Base-by-base conservation (phyloP, 1,140 invertebrate species). In the Macrobrachium rosenbergii region DNA sequence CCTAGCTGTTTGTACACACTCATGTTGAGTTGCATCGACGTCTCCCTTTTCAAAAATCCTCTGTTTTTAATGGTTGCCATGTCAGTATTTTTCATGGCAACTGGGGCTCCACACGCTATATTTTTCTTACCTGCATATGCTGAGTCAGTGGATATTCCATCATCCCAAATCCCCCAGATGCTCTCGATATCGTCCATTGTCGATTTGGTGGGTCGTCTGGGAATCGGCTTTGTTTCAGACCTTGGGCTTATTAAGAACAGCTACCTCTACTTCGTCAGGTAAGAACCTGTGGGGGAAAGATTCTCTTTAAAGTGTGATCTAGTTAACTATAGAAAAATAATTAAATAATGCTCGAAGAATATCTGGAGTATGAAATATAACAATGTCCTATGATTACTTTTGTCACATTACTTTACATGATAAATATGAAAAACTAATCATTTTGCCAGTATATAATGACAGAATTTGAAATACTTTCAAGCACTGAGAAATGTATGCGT, bases 101-200 rank as follows among this genome's bases (percentile, higher is more conserved):
- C 95, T 7, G 95, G 95, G 10, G 95, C 95, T 28, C 95, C 95
- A 0, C 95, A 96, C 90, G 94, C 95, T 91, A 91, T 96, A 8
- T 95, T 95, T 90, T 95, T 95, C 91, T 91, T 96, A 69, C 95
- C 95, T 2, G 95, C 95, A 0, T 95, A 95, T 90, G 95, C 95
- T 0, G 93, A 95, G 0, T 88, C 88, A 0, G 92, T 92, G n/a
- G 95, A 95, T 2, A 94, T 95, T 84, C 94, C 93, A 8, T 95
- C 95, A 90, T 93, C 94, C 6, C 94, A 95, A 86, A 95, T 95
- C 19, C 94, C 95, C 45, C 94, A 94, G 76, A 92, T 96, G 77
- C 95, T 96, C 19, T 95, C 95, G 0, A 94, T 95, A 45, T 95
- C 95, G 64, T 95, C 95, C 0, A 94, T 94, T 2, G 91, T 95